Evolutionary conservation across 2,888 invertebrate genomes (phyloP), one percentile per base, ranked within the genome.

Genomic region (Heterodera filipjevi): DNA sequence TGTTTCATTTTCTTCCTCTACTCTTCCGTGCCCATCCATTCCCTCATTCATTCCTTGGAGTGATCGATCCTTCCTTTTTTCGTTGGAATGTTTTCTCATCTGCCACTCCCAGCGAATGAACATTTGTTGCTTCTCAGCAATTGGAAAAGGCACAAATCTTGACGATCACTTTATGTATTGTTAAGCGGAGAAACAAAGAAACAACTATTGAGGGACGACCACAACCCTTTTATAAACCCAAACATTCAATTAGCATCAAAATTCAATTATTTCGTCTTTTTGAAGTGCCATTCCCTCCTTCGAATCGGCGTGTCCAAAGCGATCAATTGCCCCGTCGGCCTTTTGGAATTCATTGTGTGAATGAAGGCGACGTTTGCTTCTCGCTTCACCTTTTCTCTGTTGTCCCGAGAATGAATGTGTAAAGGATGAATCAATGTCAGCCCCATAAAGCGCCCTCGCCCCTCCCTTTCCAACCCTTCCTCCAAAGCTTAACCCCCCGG

Each of bases 41-140:
- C 46, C 46, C 46, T 49, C 46, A 59, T 10, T n/a, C 59, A 59
- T 59, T 59, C 59, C n/a, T 59, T 59, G 6, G 59, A 59, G n/a
- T 53, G 59, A 59, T 59, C 59, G 27, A 59, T 59, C n/a, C 59
- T 27, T 27, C 22, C 59, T 6, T 12, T 5, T 59, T 59, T 8
- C 59, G 5, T n/a, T n/a, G 59, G 59, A 59, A 59, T 59, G 59
- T 59, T 59, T 59, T 59, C 53, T 53, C n/a, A 59, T 59, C 59
- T 59, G 59, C 27, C 27, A 5, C 59, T 10, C 10, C 59, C 27
- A 27, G 10, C n/a, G 27, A 27, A n/a, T 59, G 59, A 59, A 59
- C 59, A 59, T 59, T 59, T 59, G 49, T 53, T 53, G 59, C 27
- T 49, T 2, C 27, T 22, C 27, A 6, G 27, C 3, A 8, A 27